Evolutionary conservation across 1,140 invertebrate genomes (phyloP).

Genomic region (Tetranychus cinnabarinus): DNA sequence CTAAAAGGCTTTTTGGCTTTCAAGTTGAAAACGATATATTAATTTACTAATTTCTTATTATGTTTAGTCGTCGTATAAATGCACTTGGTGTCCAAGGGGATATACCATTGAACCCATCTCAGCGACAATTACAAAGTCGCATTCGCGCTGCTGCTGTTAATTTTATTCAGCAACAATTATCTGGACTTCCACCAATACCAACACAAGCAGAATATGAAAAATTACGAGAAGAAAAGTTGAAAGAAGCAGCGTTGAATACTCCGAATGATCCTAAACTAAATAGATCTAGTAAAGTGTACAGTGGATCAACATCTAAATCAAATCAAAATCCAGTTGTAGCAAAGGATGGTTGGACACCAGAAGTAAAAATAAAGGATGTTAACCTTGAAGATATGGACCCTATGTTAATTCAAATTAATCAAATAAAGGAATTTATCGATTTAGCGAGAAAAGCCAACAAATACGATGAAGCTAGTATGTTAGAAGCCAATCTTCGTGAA

Average conservation of each 20-base stretch:
- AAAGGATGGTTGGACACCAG: not conserved
- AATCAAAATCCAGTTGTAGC: not conserved
- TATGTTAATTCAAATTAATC: constrained; percentile 77
- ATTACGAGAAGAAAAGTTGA: constrained; percentile 26
- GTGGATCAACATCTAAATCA: not conserved
- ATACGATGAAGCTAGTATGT: constrained; percentile 36
- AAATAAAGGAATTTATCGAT: constrained; percentile 66
- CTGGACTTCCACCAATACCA: constrained; percentile 43
- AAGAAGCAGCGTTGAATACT: not conserved
- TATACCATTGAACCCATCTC: constrained; percentile 21
- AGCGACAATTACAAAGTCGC: constrained; percentile 35
- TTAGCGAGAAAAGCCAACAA: constrained; percentile 46
- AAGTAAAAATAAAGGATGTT: not conserved
- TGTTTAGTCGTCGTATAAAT: constrained; percentile 31
- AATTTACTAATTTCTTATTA: not conserved
- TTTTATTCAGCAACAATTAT: constrained; percentile 41
- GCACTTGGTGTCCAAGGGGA: constrained; percentile 32
- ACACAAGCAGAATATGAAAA: constrained; percentile 37
- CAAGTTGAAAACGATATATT: too few species aligned
- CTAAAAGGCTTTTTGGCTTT: too few species aligned
- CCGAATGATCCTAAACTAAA: not conserved
- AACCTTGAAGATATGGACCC: constrained; percentile 29
- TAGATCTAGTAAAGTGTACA: not conserved
- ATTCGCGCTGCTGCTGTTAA: constrained; percentile 31
- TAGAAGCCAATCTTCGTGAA: constrained; percentile 67